Percentiles rank a stretch among this genome's conserved stretches.
These are phyloP conservation scores for Leucophenga varia DNA, from an alignment of 1,140 invertebrate species.

Conservation along the genomic window DNA sequence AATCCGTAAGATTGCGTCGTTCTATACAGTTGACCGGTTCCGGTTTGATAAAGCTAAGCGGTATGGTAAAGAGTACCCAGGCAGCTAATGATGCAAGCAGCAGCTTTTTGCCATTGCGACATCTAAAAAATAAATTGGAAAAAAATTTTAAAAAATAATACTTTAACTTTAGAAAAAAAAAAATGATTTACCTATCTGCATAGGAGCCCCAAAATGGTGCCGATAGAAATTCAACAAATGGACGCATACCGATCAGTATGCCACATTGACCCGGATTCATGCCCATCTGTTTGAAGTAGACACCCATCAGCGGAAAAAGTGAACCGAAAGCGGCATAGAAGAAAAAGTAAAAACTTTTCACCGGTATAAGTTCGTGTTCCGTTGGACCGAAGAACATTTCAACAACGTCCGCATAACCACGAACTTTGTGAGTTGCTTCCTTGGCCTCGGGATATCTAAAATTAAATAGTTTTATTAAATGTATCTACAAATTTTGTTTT, in stretches of 20 bases:
- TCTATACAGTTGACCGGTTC: slow-evolving; percentile 84
- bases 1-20: slow-evolving; percentile 68
- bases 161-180: slow-evolving; percentile 1
- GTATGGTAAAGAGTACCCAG: slow-evolving; percentile 96
- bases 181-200: slow-evolving; percentile 73
- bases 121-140: slow-evolving; percentile 58
- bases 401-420: slow-evolving; percentile 78
- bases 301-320: slow-evolving; percentile 95
- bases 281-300: slow-evolving; percentile 98
- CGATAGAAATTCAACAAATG: slow-evolving; percentile 96
- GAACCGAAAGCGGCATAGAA: slow-evolving; percentile 99
- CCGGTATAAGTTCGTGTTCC: slow-evolving; percentile 86
- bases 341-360: slow-evolving; percentile 98
- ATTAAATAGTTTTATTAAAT: neutral
- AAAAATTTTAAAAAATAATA: neutral
- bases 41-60: slow-evolving; percentile 92
- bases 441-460: slow-evolving; percentile 75
- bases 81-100: slow-evolving; percentile 88
- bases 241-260: slow-evolving; percentile 85
- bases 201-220: slow-evolving; percentile 97
- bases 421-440: slow-evolving; percentile 85
- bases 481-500: neutral
- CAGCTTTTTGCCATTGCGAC: slow-evolving; percentile 83
- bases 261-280: slow-evolving; percentile 97
- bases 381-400: slow-evolving; percentile 81